Conservation (phyloP, 2,113 vertebrate genomes). For the Catagonus wagneri region DNA sequence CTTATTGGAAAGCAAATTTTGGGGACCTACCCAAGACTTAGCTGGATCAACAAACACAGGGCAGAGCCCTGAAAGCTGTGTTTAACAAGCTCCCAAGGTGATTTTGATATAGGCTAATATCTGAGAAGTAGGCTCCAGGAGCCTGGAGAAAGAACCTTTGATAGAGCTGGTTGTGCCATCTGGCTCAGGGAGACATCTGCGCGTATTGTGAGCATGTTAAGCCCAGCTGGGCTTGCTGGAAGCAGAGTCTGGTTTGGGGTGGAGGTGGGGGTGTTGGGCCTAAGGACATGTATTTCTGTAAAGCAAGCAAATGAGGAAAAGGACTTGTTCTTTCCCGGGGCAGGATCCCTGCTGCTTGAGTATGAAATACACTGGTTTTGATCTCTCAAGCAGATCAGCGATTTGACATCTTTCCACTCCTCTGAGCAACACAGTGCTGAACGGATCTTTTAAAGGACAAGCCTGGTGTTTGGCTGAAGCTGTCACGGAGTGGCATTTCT, state of each 20-base stretch:
- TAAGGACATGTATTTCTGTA: slow-evolving; percentile 7
- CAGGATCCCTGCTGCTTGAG: neutral
- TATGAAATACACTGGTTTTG: neutral
- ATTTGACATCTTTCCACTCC: neutral
- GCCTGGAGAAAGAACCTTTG: neutral
- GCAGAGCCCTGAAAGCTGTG: neutral
- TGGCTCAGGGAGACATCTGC: neutral
- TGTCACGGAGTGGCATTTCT: neutral
- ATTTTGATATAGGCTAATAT: neutral
- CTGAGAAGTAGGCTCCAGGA: neutral
- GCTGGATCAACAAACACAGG: neutral
- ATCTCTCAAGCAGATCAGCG: neutral
- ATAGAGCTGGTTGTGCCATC: neutral
- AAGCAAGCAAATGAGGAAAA: slow-evolving; percentile 25
- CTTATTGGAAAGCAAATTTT: neutral
- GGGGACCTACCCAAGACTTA: neutral
- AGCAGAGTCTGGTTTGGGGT: neutral
- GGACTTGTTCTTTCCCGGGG: neutral
- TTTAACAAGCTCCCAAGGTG: neutral
- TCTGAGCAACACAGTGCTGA: neutral
- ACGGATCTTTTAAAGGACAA: neutral
- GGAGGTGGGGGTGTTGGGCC: neutral
- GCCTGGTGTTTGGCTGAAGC: neutral
- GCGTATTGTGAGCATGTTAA: rapidly evolving
- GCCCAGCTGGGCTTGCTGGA: neutral